A percentile compares a stretch with the other conserved stretches of the same genome.
These are phyloP conservation scores for Lagodon rhomboides DNA, from an alignment of 2,797 vertebrate genomes.

Conservation along the genomic window DNA sequence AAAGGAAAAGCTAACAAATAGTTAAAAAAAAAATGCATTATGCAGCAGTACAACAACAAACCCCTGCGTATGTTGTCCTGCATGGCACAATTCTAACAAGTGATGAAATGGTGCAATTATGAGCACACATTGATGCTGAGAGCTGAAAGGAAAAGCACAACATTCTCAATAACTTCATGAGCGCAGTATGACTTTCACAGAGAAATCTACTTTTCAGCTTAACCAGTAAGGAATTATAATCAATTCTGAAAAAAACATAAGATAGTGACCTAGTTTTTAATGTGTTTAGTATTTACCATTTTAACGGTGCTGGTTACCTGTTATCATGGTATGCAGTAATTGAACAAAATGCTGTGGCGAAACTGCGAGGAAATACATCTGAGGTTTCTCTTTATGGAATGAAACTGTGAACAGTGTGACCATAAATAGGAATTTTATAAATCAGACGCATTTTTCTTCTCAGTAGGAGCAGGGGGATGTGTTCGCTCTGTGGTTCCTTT, in stretches of 20 bases:
- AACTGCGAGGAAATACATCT: conserved; percentile 14
- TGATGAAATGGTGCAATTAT: neutral
- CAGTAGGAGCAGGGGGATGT: neutral
- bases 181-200: neutral
- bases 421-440: neutral
- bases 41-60: neutral
- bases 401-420: neutral
- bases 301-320: conserved; percentile 55
- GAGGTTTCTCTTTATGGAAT: conserved; percentile 11
- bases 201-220: neutral
- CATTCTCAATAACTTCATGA: neutral
- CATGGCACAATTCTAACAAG: neutral
- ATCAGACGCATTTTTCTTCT: conserved; percentile 24
- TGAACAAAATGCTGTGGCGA: conserved; percentile 33
- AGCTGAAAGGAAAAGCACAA: neutral
- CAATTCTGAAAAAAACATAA: no score
- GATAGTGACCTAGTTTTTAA: neutral
- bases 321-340: neutral
- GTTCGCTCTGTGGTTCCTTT: conserved; percentile 5
- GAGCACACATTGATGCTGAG: neutral
- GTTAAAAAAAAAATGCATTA: neutral
- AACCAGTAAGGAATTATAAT: conserved; percentile 3
- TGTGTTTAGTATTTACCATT: conserved; percentile 25
- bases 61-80: neutral
- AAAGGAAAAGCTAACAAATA: conserved; percentile 11